Percentiles rank a stretch among this genome's conserved stretches.
phyloP scores from a whole-genome alignment of 2,888 invertebrate genomes.

The Nowickia ferox region DNA sequence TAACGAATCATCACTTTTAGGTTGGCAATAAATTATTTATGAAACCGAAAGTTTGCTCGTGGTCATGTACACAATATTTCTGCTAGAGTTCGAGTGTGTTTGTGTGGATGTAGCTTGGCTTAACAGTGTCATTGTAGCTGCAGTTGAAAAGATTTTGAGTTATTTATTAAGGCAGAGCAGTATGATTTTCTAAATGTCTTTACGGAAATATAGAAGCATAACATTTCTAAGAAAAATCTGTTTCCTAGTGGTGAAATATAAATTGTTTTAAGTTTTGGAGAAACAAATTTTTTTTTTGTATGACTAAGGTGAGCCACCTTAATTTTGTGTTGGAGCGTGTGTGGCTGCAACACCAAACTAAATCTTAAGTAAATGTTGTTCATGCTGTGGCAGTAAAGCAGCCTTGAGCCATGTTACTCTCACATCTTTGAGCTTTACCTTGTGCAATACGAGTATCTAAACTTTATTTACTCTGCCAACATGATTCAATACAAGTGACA shows the following conservation, averaged over 20 bases:
- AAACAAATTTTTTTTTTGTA: neutral
- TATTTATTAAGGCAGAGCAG: neutral
- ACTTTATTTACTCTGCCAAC: neutral
- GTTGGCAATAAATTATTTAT: slow-evolving; percentile 70
- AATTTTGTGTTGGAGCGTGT: neutral
- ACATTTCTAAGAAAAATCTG: neutral
- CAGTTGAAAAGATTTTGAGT: slow-evolving; percentile 10
- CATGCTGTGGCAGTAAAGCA: slow-evolving; percentile 53
- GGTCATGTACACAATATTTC: slow-evolving; percentile 57
- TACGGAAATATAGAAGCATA: neutral
- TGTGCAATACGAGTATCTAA: neutral
- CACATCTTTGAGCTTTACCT: slow-evolving; percentile 3
- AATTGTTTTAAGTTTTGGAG: neutral
- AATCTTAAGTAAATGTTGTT: slow-evolving; percentile 63
- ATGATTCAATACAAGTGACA: neutral
- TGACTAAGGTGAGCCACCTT: neutral
- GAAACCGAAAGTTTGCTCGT: slow-evolving; percentile 71
- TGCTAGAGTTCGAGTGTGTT: neutral
- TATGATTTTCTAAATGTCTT: neutral
- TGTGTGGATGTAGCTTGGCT: neutral
- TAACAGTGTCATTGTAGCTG: slow-evolving; percentile 18
- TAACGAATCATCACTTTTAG: slow-evolving; percentile 67
- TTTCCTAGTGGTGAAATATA: neutral
- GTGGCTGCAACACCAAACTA: slow-evolving; percentile 30
- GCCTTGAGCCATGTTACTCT: slow-evolving; percentile 38